Evolutionary conservation across 2,888 invertebrate species (phyloP), one percentile per base, ranked within the genome.

Genomic region (Odontocolon sp.): DNA sequence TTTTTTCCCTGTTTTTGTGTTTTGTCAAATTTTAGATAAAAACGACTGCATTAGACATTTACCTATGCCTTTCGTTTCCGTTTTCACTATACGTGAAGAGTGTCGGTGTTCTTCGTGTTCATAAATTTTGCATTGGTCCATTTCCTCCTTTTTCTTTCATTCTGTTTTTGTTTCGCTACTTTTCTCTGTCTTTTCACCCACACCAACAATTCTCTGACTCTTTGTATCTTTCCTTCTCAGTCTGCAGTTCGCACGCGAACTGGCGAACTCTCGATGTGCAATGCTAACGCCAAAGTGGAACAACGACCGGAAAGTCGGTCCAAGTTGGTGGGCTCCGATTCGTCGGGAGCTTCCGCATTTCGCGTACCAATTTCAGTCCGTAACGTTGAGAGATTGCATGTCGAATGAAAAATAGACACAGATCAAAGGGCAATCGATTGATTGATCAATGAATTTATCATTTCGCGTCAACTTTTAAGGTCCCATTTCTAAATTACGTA

Each of bases 291-390:
- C 78, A 83, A 88, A 88, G 85, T 88, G 77, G 88, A 87, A 84
- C 88, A 87, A 88, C 84, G 88, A 88, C 87, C 88, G 82, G 78
- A 66, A 74, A 82, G 81, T 80, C 79, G 79, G 83, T 83, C 81
- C 82, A 83, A 87, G 82, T 84, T 83, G 80, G 82, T 79, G 81
- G 87, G 87, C 87, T 87, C 86, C 87, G 74, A 80, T 82, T 81
- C 85, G 87, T 85, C 87, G 87, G 84, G 81, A 40, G 52, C 33
- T 64, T 57, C 57, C 40, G 42, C 23, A 21, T 45, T 45, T 47
- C 9, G 2, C 14, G 18, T 31, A 36, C 45, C 71, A 45, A 64
- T 47, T 64, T 56, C 63, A 40, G n/a, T 68, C 45, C n/a, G 40
- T 31, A 52, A 18, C 50, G 31, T 63, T 33, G 26, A 40, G 11